Percentiles rank a stretch among this genome's conserved stretches.
Evolutionary conservation across 2,888 invertebrate genomes (phyloP).

Genomic region (Mythimna loreyi): DNA sequence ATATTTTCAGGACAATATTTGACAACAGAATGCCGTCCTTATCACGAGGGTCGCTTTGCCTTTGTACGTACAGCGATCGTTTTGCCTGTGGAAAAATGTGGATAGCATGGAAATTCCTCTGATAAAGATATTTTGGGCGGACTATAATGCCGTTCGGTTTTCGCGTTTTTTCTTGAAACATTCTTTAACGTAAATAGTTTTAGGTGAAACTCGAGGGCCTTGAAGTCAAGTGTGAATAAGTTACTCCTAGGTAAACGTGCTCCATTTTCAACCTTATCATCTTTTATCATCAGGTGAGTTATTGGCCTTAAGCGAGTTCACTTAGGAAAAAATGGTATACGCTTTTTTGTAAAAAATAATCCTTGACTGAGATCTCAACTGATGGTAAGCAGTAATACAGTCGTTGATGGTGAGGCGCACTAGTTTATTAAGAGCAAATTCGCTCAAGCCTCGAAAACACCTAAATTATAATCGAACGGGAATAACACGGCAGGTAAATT

Average conservation of each 20-base stretch:
- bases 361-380: no score
- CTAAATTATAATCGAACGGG: no score
- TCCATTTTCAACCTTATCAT: neutral
- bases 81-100: conserved; percentile 49
- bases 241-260: neutral
- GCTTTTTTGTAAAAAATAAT: no score
- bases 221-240: neutral
- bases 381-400: no score
- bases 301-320: neutral
- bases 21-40: conserved; percentile 51
- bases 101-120: conserved; percentile 48
- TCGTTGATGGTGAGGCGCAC: no score
- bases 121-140: conserved; percentile 59
- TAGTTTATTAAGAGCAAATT: no score
- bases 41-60: conserved; percentile 53
- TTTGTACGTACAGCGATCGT: conserved; percentile 54
- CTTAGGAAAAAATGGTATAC: no score
- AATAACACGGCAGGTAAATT: no score
- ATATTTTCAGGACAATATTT: conserved; percentile 51
- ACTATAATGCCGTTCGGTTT: conserved; percentile 35
- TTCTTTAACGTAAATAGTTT: neutral
- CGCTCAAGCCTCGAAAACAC: no score
- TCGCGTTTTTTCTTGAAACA: conserved; percentile 23
- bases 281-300: neutral
- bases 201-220: neutral